A percentile compares a stretch with the other conserved stretches of the same genome.
These are phyloP conservation scores for Oncopodura yosiiana DNA, from an alignment of 1,140 invertebrate genomes.

Conservation along the genomic window DNA sequence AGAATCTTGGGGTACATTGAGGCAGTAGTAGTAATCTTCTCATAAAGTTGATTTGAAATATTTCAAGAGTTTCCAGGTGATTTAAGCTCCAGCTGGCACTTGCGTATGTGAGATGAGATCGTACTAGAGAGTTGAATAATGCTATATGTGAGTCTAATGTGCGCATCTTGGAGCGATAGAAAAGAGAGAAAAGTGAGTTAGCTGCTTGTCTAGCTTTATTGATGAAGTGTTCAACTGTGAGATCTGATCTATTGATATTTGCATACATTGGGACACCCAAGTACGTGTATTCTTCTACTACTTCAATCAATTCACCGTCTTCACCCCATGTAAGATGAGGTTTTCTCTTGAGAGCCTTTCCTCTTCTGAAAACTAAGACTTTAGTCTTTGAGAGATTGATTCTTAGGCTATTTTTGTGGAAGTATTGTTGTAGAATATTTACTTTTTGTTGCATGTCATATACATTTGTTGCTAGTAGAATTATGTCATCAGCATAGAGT, in stretches of 20 bases:
- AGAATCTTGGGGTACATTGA: background rate
- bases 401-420: background rate
- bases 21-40: background rate
- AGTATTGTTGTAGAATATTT: slow-evolving; percentile 5
- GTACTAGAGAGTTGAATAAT: background rate
- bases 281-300: slow-evolving; percentile 1
- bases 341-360: too few species aligned
- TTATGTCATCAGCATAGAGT: slow-evolving; percentile 22
- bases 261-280: slow-evolving; percentile 5
- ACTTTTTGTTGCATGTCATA: slow-evolving; percentile 14
- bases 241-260: background rate
- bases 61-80: background rate
- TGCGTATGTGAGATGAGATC: background rate
- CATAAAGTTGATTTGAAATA: background rate
- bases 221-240: background rate
- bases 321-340: slow-evolving; percentile 12
- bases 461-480: background rate
- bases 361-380: slow-evolving; percentile 9
- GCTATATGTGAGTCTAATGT: background rate
- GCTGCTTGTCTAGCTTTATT: background rate
- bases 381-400: slow-evolving; percentile 13
- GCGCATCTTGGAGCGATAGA: background rate
- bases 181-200: background rate
- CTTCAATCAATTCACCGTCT: slow-evolving; percentile 3
- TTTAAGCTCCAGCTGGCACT: background rate